Evolutionary conservation across 2,797 vertebrate genomes (phyloP).

Genomic region (Pseudochirops cupreus): DNA sequence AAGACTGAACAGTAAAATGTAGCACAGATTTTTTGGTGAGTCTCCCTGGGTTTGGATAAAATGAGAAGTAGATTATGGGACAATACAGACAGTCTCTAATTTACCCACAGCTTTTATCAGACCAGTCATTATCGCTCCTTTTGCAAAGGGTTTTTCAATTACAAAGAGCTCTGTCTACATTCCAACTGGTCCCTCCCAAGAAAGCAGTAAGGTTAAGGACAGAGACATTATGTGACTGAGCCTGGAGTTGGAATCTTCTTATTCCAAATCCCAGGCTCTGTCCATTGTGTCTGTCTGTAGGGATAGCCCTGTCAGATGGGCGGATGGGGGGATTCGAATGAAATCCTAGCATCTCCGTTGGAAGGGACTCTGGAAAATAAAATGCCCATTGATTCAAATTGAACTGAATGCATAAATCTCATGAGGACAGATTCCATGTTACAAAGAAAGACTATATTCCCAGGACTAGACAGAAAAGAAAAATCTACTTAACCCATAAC

Average conservation of each 20-base stretch:
- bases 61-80: not conserved
- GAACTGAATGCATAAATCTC: not conserved
- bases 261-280: not conserved
- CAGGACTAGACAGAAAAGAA: not conserved
- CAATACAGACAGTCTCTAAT: not conserved
- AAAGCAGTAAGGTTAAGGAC: not conserved
- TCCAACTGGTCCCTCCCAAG: not conserved
- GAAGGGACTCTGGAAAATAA: not conserved
- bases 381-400: not conserved
- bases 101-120: constrained; percentile 1
- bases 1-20: not conserved
- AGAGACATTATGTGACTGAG: not conserved
- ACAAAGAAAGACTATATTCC: not conserved
- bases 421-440: not conserved
- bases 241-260: not conserved
- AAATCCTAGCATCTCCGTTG: not conserved
- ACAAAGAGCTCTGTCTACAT: not conserved
- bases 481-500: not conserved
- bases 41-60: not conserved
- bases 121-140: not conserved
- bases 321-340: not conserved
- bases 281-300: not conserved
- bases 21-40: not conserved
- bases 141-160: not conserved
- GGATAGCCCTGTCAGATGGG: not conserved